A percentile compares a stretch with the other conserved stretches of the same genome.
Conservation (phyloP, 64 coral and sea anemone genomes). For the Catalaphyllia jardinei region DNA sequence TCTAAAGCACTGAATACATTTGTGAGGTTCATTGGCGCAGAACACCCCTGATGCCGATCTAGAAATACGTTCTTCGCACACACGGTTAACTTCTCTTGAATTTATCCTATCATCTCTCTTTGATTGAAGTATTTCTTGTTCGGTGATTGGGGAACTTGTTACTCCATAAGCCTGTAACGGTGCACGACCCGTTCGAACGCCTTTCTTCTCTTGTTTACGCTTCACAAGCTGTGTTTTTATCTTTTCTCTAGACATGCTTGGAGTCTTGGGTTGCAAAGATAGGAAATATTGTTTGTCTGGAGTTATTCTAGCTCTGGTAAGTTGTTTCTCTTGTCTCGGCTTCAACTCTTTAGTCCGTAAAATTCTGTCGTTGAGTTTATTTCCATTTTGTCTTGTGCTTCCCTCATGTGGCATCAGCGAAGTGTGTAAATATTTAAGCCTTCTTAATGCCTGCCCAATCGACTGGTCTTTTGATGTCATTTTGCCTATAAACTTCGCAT, state of each 20-base stretch:
- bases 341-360: background rate
- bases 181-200: background rate
- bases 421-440: constrained; percentile 63
- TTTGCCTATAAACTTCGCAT: background rate
- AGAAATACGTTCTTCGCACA: background rate
- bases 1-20: constrained; percentile 8
- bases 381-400: background rate
- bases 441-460: constrained; percentile 48
- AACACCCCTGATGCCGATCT: background rate
- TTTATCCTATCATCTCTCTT: background rate
- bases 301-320: background rate
- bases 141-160: background rate
- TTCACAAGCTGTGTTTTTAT: background rate
- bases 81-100: background rate
- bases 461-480: constrained; percentile 8
- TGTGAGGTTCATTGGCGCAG: background rate
- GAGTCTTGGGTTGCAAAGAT: constrained; percentile 5
- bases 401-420: constrained; percentile 26
- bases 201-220: constrained; percentile 2
- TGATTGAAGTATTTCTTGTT: background rate
- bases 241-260: background rate
- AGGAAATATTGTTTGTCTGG: constrained; percentile 5
- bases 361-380: background rate
- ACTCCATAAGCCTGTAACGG: background rate
- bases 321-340: background rate